Conservation (phyloP, 2,888 invertebrate genomes). For the Epsilonema sp. region DNA sequence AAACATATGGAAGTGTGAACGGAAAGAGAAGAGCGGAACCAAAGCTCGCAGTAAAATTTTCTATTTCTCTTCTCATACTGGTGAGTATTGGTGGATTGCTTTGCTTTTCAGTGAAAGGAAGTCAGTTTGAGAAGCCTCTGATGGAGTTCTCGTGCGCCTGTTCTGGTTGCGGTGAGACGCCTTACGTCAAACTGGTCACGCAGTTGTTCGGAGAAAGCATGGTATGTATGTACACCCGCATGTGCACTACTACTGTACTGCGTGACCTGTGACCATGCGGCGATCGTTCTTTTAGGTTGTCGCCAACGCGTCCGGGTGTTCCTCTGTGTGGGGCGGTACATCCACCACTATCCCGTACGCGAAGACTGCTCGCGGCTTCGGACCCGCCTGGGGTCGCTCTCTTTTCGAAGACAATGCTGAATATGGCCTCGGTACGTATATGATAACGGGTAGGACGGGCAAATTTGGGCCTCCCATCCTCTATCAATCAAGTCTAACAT, state of each 20-base stretch:
- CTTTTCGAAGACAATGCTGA: slow-evolving; percentile 16
- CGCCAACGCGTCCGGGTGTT: background rate
- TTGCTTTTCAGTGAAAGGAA: background rate
- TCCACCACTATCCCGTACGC: background rate
- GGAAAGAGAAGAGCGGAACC: too few relatives aligned
- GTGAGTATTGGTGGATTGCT: too few relatives aligned
- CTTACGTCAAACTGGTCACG: background rate
- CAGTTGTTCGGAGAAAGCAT: background rate
- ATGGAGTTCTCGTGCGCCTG: background rate
- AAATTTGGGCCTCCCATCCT: too few relatives aligned
- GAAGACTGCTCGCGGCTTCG: slow-evolving; percentile 12
- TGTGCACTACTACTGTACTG: background rate
- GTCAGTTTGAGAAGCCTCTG: background rate
- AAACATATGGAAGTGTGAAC: too few relatives aligned
- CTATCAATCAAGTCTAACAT: too few relatives aligned
- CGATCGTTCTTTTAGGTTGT: background rate
- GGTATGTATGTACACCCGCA: background rate
- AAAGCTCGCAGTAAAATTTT: too few relatives aligned
- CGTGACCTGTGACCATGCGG: too few relatives aligned
- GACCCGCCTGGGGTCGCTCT: slow-evolving; percentile 15
- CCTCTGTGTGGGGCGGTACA: background rate
- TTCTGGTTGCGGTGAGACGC: background rate
- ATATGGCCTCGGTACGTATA: slow-evolving; percentile 12
- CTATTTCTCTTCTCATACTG: too few relatives aligned
- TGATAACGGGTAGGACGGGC: background rate